Conservation (phyloP, 2,888 invertebrate genomes). For the Euspilapteryx auroguttella region DNA sequence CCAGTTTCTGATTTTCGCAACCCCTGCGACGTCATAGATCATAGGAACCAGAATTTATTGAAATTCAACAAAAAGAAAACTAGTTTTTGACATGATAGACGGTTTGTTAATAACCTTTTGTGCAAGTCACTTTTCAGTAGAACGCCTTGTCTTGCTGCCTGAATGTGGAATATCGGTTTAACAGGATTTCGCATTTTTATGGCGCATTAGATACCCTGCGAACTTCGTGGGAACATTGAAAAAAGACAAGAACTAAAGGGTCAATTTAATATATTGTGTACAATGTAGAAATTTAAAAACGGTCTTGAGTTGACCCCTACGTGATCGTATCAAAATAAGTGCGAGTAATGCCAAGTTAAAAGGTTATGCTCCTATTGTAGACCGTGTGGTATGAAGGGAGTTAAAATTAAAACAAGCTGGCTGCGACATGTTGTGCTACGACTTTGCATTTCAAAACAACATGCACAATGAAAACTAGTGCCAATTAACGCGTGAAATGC, state of each 20-base stretch:
- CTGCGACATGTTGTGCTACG: too few species aligned
- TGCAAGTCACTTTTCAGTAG: conserved; percentile 10
- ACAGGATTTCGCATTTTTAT: conserved; percentile 16
- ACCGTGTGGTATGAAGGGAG: too few species aligned
- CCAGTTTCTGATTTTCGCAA: conserved; percentile 1
- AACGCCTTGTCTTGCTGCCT: conserved; percentile 22
- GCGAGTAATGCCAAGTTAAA: too few species aligned
- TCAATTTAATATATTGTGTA: too few species aligned
- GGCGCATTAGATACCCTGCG: conserved; percentile 10
- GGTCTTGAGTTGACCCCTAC: too few species aligned
- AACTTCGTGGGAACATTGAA: conserved; percentile 14
- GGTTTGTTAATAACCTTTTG: conserved; percentile 47
- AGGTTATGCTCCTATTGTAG: too few species aligned
- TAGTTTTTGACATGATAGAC: conserved; percentile 26
- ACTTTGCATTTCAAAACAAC: too few species aligned
- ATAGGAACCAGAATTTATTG: conserved; percentile 19
- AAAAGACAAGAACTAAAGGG: neutral
- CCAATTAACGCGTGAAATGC: too few species aligned
- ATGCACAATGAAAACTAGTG: too few species aligned
- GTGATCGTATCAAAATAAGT: too few species aligned
- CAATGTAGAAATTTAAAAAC: too few species aligned
- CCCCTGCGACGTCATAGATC: conserved; percentile 13
- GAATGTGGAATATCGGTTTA: conserved; percentile 25
- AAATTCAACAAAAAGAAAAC: conserved; percentile 17
- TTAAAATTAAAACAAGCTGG: too few species aligned